Conservation (phyloP, 2,113 vertebrate genomes). For the Macrotis lagotis region DNA sequence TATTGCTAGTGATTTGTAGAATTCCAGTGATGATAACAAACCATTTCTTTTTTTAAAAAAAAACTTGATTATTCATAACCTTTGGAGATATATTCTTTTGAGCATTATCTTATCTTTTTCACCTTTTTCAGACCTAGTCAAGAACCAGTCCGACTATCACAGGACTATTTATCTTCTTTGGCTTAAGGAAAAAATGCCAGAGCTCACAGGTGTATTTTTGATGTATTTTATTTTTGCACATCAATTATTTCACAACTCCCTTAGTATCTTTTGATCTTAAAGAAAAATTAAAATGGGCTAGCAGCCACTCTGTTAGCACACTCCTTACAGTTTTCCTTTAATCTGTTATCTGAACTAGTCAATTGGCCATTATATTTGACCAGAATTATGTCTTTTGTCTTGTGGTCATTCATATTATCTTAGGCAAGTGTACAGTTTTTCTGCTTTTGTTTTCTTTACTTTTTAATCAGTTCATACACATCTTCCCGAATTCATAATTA, state of each 20-base stretch:
- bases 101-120: slow-evolving; percentile 30
- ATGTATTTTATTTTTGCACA: background rate
- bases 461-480: background rate
- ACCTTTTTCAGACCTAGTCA: background rate
- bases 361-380: background rate
- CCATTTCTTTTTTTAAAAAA: background rate
- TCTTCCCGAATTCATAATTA: background rate
- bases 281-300: background rate
- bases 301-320: no score
- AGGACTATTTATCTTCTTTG: slow-evolving; percentile 7
- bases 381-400: background rate
- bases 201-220: background rate
- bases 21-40: background rate
- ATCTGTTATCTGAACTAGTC: background rate
- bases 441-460: background rate
- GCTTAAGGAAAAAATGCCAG: background rate
- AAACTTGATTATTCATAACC: background rate
- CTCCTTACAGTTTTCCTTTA: background rate
- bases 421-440: background rate
- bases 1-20: background rate
- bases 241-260: background rate
- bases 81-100: background rate
- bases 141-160: slow-evolving; percentile 1
- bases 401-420: background rate
- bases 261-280: background rate